Evolutionary conservation across 2,888 invertebrate genomes (phyloP).

Genomic region (Diploptera punctata): DNA sequence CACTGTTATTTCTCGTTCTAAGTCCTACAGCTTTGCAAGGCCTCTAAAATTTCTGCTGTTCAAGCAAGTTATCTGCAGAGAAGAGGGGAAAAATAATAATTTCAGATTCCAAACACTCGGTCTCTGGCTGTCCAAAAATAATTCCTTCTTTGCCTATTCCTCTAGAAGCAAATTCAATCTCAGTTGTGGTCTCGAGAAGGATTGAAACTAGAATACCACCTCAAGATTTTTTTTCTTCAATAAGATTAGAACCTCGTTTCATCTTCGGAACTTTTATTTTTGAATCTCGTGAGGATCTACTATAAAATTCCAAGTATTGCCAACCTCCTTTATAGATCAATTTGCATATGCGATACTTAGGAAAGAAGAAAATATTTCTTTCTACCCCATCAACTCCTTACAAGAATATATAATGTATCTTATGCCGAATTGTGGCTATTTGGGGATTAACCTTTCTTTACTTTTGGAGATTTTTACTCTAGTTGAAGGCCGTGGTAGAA

Average conservation of each 20-base stretch:
- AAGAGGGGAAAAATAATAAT: background rate
- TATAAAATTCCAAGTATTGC: conserved; percentile 10
- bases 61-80: conserved; percentile 5
- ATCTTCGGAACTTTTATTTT: conserved; percentile 20
- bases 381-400: background rate
- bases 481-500: too few relatives aligned
- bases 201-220: background rate
- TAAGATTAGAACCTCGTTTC: conserved; percentile 33
- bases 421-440: background rate
- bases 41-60: conserved; percentile 12
- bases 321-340: conserved; percentile 17
- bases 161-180: conserved; percentile 25
- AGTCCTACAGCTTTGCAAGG: conserved; percentile 1
- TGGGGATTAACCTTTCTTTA: too few relatives aligned
- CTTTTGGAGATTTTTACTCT: too few relatives aligned
- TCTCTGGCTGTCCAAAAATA: conserved; percentile 7
- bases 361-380: background rate
- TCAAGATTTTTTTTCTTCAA: conserved; percentile 20
- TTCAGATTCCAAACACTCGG: background rate
- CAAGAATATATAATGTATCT: background rate
- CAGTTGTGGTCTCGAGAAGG: background rate
- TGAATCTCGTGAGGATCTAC: background rate
- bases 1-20: background rate
- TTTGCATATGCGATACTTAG: conserved; percentile 18
- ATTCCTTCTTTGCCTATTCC: conserved; percentile 17